phyloP scores from a whole-genome alignment of 2,888 invertebrate species.

The Erebia epiphron region DNA sequence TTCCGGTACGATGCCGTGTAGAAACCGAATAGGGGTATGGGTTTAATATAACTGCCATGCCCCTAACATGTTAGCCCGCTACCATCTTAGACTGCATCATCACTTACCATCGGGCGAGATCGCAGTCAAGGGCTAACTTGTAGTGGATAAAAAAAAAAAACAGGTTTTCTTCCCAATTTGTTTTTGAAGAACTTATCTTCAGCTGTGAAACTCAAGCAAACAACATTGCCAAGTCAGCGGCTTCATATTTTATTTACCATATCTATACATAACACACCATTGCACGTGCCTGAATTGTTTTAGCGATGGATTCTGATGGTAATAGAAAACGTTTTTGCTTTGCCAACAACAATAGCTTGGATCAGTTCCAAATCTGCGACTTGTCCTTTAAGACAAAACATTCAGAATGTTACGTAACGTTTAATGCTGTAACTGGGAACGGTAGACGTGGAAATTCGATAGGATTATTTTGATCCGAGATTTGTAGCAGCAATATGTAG shows the following conservation, averaged over 20 bases:
- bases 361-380: slow-evolving; percentile 35
- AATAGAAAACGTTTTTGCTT: slow-evolving; percentile 38
- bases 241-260: slow-evolving; percentile 12
- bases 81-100: no score
- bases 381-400: slow-evolving; percentile 37
- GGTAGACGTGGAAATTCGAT: slow-evolving; percentile 1
- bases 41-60: no score
- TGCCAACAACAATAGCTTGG: slow-evolving; percentile 38
- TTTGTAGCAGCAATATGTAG: slow-evolving; percentile 2
- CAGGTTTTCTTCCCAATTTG: background rate
- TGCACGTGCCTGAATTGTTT: slow-evolving; percentile 35
- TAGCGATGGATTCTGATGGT: slow-evolving; percentile 37
- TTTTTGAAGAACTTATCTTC: background rate
- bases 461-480: slow-evolving; percentile 12
- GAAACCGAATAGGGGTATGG: no score
- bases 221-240: background rate
- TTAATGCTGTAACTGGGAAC: slow-evolving; percentile 16
- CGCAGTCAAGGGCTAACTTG: no score
- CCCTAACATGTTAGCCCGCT: no score
- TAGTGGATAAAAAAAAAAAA: no score
- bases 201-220: background rate
- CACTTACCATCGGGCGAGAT: no score
- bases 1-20: no score
- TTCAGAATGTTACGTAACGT: slow-evolving; percentile 29
- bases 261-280: slow-evolving; percentile 23